Evolutionary conservation across 2,113 vertebrate species (phyloP).

Genomic region (Vulpes lagopus): DNA sequence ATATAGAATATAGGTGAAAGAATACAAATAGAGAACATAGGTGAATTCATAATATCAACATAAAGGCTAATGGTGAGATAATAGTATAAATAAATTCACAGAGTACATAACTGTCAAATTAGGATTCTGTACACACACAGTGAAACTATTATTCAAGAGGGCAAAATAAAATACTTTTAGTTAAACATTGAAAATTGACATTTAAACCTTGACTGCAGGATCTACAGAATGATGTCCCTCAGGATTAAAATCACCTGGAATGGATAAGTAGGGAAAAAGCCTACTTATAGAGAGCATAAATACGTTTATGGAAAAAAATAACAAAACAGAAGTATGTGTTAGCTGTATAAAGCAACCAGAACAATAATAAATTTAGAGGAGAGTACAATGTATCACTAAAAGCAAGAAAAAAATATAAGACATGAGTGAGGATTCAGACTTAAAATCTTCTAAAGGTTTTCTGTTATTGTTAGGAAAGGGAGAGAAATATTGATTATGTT

Average conservation of each 20-base stretch:
- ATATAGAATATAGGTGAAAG: not conserved
- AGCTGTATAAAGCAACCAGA: not conserved
- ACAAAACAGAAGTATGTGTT: not conserved
- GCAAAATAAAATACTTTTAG: not conserved
- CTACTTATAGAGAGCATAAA: not conserved
- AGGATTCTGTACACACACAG: not conserved
- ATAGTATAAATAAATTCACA: not conserved
- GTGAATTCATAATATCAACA: not conserved
- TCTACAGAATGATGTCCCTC: not conserved
- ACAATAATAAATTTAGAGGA: not conserved
- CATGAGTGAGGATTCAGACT: not conserved
- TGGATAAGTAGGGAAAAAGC: not conserved
- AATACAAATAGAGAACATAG: not conserved
- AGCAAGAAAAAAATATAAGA: not conserved
- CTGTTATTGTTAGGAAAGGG: not conserved
- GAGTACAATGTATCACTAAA: not conserved
- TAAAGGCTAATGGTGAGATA: not conserved
- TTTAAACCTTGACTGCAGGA: not conserved
- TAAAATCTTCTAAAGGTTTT: not conserved
- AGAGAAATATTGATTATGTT: not conserved
- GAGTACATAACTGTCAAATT: not conserved
- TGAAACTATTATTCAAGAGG: not conserved
- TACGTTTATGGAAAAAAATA: not conserved
- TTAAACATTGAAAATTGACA: not conserved
- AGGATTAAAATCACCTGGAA: not conserved